Percentiles rank a stretch among this genome's conserved stretches.
phyloP scores from a whole-genome alignment of 2,797 vertebrate genomes.

The Acanthis flammea region DNA sequence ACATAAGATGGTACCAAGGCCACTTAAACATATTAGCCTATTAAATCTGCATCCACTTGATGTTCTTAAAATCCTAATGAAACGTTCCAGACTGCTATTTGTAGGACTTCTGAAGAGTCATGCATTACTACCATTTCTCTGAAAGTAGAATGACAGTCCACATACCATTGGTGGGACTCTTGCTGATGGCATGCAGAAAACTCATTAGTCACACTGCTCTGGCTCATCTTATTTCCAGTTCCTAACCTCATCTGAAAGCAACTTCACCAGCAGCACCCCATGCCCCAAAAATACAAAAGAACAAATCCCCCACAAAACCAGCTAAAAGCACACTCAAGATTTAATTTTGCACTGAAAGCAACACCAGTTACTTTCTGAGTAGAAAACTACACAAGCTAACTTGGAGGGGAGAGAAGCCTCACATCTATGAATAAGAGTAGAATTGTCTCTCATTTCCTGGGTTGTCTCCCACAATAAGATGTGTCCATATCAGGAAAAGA shows the following conservation, averaged over 20 bases:
- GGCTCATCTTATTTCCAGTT: background rate
- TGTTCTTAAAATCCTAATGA: constrained; percentile 73
- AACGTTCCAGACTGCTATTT: constrained; percentile 65
- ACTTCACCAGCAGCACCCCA: background rate
- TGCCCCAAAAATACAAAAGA: background rate
- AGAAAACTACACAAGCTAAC: background rate
- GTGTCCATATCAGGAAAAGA: background rate
- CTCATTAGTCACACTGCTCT: background rate
- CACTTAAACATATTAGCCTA: constrained; percentile 71
- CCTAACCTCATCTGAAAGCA: background rate
- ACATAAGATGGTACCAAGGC: constrained; percentile 70
- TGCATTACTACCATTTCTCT: constrained; percentile 53
- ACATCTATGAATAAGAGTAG: background rate
- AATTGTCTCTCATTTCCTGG: background rate
- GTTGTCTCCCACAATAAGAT: background rate
- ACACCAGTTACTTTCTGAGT: background rate
- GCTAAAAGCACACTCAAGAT: background rate
- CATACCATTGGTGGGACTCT: background rate
- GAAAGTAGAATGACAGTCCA: background rate
- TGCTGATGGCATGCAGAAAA: background rate
- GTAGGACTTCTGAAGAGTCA: constrained; percentile 56
- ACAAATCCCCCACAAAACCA: accelerated
- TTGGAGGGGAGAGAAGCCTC: background rate
- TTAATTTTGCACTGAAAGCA: background rate
- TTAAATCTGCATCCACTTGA: constrained; percentile 65